A percentile compares a stretch with the other conserved stretches of the same genome.
These are phyloP conservation scores for Marcusenius ussheri DNA, from an alignment of 2,113 vertebrate genomes.

Conservation along the genomic window DNA sequence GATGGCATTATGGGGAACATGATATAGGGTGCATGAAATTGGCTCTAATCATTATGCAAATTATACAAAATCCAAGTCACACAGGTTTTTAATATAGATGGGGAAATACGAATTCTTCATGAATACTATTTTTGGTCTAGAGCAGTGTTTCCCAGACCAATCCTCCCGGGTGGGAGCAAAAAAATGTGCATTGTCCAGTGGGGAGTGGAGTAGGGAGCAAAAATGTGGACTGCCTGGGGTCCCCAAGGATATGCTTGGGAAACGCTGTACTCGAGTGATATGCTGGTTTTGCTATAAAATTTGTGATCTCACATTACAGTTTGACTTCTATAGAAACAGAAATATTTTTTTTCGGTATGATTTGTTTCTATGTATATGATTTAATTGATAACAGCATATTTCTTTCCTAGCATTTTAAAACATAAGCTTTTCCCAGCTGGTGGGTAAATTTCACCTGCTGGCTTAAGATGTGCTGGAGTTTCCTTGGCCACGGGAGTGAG, in stretches of 20 bases:
- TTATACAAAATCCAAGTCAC: background rate
- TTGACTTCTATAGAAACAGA: background rate
- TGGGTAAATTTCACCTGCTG: conserved; percentile 43
- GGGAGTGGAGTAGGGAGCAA: background rate
- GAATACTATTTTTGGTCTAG: background rate
- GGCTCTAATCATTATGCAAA: background rate
- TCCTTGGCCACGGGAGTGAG: conserved; percentile 29
- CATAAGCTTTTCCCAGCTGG: background rate
- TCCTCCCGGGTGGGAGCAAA: background rate
- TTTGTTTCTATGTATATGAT: background rate
- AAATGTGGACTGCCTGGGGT: background rate
- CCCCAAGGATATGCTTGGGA: background rate
- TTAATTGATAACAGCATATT: background rate
- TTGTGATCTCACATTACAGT: background rate
- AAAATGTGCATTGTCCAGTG: background rate
- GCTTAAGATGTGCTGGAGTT: conserved; percentile 40
- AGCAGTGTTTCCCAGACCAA: background rate
- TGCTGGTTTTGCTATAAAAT: background rate
- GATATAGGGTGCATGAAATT: background rate
- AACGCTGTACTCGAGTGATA: background rate
- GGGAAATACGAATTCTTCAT: background rate
- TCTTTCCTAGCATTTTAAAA: background rate
- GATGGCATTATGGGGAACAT: background rate
- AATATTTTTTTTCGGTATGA: background rate
- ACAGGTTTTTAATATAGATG: background rate